Conservation (phyloP, 1,140 invertebrate genomes). For the Akabosia matsudoensis region DNA sequence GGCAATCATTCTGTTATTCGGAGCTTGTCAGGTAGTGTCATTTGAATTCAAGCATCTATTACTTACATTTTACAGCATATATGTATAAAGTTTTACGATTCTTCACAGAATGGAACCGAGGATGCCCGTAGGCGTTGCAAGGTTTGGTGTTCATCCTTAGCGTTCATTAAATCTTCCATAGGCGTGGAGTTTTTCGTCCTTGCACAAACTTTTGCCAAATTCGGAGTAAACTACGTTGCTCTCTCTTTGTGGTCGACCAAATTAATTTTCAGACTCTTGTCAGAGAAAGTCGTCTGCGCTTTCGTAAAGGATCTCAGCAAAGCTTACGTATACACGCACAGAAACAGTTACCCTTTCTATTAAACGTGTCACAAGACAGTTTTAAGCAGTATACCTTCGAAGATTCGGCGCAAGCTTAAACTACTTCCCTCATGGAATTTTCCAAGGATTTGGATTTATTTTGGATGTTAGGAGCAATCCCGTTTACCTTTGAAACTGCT, state of each 20-base stretch:
- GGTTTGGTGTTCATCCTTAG: conserved; percentile 35
- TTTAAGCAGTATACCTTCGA: not conserved
- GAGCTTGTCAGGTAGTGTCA: conserved; percentile 32
- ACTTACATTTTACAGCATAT: not conserved
- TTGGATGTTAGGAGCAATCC: no score
- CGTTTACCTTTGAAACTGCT: no score
- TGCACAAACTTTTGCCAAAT: conserved; percentile 36
- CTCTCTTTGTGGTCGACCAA: conserved; percentile 36
- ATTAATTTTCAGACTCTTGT: conserved; percentile 30
- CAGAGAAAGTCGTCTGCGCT: conserved; percentile 27
- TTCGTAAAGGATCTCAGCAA: conserved; percentile 31
- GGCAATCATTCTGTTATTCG: conserved; percentile 38
- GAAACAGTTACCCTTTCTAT: conserved; percentile 27
- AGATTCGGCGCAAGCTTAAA: no score
- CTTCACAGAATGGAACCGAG: conserved; percentile 31
- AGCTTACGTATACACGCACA: conserved; percentile 29
- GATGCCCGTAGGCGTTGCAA: conserved; percentile 31
- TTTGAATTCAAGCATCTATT: not conserved
- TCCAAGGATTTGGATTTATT: no score
- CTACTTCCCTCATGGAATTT: no score
- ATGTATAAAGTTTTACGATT: not conserved
- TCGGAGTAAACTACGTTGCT: conserved; percentile 29
- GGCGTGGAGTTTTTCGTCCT: conserved; percentile 35
- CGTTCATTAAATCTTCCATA: conserved; percentile 31
- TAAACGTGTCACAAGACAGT: not conserved